Base-by-base conservation (phyloP, 2,113 vertebrate genomes). In the Leuciscus idus region DNA sequence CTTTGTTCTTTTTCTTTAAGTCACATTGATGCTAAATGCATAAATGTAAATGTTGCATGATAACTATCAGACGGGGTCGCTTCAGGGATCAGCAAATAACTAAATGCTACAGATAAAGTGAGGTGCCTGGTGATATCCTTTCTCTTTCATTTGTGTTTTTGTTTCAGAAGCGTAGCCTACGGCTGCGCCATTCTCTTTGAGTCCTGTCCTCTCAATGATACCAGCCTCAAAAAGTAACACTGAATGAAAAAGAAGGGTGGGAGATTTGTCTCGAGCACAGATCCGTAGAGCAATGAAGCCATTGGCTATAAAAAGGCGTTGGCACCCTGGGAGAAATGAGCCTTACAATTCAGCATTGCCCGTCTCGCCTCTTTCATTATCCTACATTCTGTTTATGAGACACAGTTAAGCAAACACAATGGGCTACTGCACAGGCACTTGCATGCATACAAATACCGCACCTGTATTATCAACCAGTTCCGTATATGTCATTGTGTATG, bases 351-450 rank as follows among this genome's bases (percentile, higher is more conserved):
- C 55, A 80, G 66, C 64, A 72, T 13, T 28, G 74, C 43, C 64
- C 36, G 17, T 46, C 85, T 83, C n/a, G 15, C 73, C 72, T 77
- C 59, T 70, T 83, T 84, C 48, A 73, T 73, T 87, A 83, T 72
- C 61, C 85, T 83, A 64, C 72, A 86, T 77, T 83, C 72, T 66
- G 55, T 81, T 26, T 62, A 73, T 81, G 61, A 76, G 55, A 39
- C 79, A 82, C 70, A 83, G 74, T 66, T 59, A 77, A 50, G 62
- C 39, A 75, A 55, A 61, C 66, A 81, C 50, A 85, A 57, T 73
- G 48, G 61, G 46, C 28, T 5, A 23, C 10, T 11, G 36, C 74
- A 68, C 46, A 55, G n/a, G 39, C 66, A 72, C 64, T 80, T 70
- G 28, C 26, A 48, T 33, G 26, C 50, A 73, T 64, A 74, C 76